Evolutionary conservation across 2,888 invertebrate species (phyloP).

Genomic region (Papilio demoleus): DNA sequence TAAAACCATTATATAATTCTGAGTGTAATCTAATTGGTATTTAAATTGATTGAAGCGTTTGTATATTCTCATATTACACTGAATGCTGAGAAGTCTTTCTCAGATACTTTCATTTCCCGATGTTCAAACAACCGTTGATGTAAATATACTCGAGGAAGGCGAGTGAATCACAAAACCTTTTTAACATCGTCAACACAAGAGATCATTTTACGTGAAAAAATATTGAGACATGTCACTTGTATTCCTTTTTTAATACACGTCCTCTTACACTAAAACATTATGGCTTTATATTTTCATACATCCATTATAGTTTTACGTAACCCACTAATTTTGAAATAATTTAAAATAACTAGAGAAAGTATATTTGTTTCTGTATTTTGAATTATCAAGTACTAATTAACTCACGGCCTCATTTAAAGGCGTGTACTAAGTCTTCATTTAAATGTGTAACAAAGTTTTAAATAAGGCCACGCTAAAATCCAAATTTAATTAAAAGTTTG

Average conservation of each 20-base stretch:
- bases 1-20: neutral
- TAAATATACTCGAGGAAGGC: constrained; percentile 57
- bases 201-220: constrained; percentile 68
- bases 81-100: constrained; percentile 50
- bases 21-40: no score
- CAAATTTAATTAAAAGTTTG: no score
- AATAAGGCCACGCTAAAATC: no score
- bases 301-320: no score
- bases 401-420: no score
- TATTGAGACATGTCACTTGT: constrained; percentile 60
- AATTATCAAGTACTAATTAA: no score
- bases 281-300: no score
- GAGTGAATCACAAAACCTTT: constrained; percentile 61
- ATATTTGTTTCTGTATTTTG: no score
- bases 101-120: constrained; percentile 54
- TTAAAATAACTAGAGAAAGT: no score
- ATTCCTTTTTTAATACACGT: constrained; percentile 53
- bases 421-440: no score
- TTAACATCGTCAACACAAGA: constrained; percentile 64
- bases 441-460: no score
- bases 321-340: no score
- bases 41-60: constrained; percentile 12
- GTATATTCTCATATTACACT: constrained; percentile 51
- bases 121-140: constrained; percentile 60
- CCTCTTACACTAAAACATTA: neutral